Percentiles rank a stretch among this genome's conserved stretches.
Conservation (phyloP, 2,113 vertebrate genomes). For the Gracilinanus agilis region DNA sequence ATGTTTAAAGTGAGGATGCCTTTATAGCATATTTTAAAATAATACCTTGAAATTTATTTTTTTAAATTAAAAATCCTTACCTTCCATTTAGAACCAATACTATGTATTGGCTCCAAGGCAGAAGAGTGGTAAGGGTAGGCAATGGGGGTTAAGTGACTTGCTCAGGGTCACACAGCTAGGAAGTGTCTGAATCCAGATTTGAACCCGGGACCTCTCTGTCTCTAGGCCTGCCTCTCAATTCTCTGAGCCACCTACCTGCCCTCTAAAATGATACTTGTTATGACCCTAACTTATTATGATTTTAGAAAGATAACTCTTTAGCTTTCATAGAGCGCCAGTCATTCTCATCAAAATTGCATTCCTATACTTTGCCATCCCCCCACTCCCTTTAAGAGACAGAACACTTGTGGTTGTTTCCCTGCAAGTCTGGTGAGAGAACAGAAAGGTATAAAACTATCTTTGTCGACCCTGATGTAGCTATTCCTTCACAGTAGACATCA, state of each 20-base stretch:
- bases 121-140: no score
- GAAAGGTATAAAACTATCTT: background rate
- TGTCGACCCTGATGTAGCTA: slow-evolving; percentile 16
- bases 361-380: slow-evolving; percentile 20
- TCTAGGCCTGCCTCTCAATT: no score
- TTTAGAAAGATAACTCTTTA: background rate
- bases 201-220: no score
- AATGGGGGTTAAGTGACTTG: no score
- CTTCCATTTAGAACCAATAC: no score
- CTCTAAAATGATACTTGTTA: background rate
- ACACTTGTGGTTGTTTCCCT: slow-evolving; percentile 6
- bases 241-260: no score
- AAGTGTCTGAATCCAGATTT: no score
- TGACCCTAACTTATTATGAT: background rate
- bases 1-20: background rate
- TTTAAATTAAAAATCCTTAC: no score
- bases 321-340: background rate
- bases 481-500: background rate
- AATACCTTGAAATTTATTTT: no score
- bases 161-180: no score
- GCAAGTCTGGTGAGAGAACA: background rate
- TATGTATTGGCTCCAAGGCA: no score
- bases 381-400: slow-evolving; percentile 1
- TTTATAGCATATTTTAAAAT: background rate
- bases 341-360: background rate